A percentile compares a stretch with the other conserved stretches of the same genome.
Evolutionary conservation across 35 echinoderm and acorn worm species (phyloP).

Genomic region (Hemicentrotus pulcherrimus): DNA sequence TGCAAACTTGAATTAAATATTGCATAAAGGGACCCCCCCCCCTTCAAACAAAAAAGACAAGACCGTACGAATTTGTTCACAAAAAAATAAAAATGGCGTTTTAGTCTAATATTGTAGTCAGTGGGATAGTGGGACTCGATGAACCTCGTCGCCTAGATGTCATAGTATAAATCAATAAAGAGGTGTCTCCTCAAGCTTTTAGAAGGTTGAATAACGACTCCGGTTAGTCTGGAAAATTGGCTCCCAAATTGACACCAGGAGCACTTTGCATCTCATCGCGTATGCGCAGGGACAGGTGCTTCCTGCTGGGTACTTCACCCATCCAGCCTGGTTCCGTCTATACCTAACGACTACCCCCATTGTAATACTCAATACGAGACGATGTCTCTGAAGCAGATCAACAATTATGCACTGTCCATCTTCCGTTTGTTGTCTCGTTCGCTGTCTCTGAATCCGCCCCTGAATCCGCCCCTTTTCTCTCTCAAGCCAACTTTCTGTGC

Average conservation of each 20-base stretch:
- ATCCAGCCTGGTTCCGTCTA: not conserved
- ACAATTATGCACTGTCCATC: not conserved
- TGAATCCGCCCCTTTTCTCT: no score
- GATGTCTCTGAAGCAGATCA: not conserved
- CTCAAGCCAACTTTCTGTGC: not conserved
- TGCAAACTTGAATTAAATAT: no score
- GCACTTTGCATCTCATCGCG: not conserved
- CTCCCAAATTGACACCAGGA: slow-evolving; percentile 1
- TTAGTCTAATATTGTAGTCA: no score
- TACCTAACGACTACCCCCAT: not conserved
- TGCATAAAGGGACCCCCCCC: no score
- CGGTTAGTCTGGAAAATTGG: not conserved
- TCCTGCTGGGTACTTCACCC: not conserved
- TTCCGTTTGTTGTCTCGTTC: not conserved
- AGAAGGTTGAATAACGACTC: not conserved
- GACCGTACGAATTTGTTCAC: no score
- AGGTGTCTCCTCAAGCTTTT: not conserved
- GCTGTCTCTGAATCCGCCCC: not conserved
- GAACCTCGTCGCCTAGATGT: not conserved
- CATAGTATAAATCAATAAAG: not conserved
- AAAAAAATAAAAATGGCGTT: no score
- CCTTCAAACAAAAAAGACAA: no score
- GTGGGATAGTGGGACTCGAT: not conserved
- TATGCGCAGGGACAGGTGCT: not conserved
- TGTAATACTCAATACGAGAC: not conserved